Evolutionary conservation across 2,113 vertebrate genomes (phyloP).

Genomic region (Empidonax traillii): DNA sequence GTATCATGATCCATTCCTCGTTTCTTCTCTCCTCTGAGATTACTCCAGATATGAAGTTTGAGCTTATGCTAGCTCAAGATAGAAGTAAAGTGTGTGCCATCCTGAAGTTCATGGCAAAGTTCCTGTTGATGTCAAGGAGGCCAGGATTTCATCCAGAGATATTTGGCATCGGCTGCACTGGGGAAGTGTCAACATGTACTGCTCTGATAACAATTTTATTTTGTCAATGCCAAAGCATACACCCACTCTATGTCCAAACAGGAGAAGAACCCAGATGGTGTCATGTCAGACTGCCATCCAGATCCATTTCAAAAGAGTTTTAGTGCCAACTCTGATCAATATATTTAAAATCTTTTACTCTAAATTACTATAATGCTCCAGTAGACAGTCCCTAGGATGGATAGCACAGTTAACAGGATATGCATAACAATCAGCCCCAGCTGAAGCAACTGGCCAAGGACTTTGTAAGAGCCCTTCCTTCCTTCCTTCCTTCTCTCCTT

Average conservation of each 20-base stretch:
- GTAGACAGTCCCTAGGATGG: neutral
- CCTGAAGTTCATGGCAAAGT: constrained; percentile 9
- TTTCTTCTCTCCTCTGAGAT: neutral
- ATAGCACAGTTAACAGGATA: neutral
- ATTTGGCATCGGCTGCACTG: neutral
- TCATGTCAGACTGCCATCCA: neutral
- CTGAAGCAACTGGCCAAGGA: neutral
- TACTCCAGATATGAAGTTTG: neutral
- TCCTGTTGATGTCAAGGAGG: neutral
- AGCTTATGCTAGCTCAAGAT: neutral
- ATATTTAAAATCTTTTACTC: constrained; percentile 17
- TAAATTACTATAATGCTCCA: neutral
- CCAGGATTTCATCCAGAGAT: neutral
- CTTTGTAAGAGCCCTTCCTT: neutral
- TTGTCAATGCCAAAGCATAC: constrained; percentile 20
- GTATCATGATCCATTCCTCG: fast-evolving
- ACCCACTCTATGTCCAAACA: constrained; percentile 39
- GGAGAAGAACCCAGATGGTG: constrained; percentile 34
- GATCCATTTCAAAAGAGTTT: constrained; percentile 2
- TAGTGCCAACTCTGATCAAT: constrained; percentile 21
- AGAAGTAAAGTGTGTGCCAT: neutral
- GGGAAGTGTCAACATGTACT: neutral
- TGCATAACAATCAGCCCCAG: neutral
- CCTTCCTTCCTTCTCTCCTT: neutral
- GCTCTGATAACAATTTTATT: neutral